Base-by-base conservation (phyloP, 1,140 invertebrate species). In the Globodera rostochiensis region DNA sequence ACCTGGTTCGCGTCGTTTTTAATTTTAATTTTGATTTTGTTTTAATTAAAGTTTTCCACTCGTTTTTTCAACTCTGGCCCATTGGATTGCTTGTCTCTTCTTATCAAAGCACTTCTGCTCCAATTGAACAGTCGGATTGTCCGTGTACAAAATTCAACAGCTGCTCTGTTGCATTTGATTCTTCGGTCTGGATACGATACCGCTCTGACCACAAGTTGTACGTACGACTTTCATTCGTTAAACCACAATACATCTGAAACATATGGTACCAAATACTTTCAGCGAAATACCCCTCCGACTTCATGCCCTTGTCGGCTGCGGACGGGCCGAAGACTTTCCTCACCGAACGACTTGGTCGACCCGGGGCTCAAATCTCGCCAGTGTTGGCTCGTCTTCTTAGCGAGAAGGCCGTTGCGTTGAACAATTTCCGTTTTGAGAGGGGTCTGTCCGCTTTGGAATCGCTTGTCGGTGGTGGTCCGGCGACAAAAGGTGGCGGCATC, bases 1-100 rank as follows among this genome's bases (percentile, higher is more conserved):
- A 95, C 90, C 95, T 96, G 91, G 77, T 92, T 93, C 81, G 93
- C 93, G 95, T 36, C 1, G 36, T 95, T 47, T 19, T 89, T 73
- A 67, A 95, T 91, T 93, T 25, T 94, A 93, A 94, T 93, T 94
- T 91, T 90, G 70, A 60, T 77, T 74, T 25, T 53, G 25, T 47
- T 77, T 53, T 50, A 82, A 53, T 64, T n/a, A 13, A 25, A 64
- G 79, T 83, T 83, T 45, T 79, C 81, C 36, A 53, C 75, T 7
- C 57, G 83, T 57, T 84, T 88, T 36, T 87, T 87, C 50, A 79
- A 87, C n/a, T 73, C 71, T 66, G 87, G 87, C 11, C 87, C 87
- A 15, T 70, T 88, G 57, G 85, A 86, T 46, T 79, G 83, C 21
- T 69, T 88, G 36, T 87, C 87, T 25, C 57, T 80, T 36, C 57